Percentiles rank a stretch among this genome's conserved stretches.
These are phyloP conservation scores for Anabas testudineus DNA, from an alignment of 2,797 vertebrate species.

Conservation along the genomic window DNA sequence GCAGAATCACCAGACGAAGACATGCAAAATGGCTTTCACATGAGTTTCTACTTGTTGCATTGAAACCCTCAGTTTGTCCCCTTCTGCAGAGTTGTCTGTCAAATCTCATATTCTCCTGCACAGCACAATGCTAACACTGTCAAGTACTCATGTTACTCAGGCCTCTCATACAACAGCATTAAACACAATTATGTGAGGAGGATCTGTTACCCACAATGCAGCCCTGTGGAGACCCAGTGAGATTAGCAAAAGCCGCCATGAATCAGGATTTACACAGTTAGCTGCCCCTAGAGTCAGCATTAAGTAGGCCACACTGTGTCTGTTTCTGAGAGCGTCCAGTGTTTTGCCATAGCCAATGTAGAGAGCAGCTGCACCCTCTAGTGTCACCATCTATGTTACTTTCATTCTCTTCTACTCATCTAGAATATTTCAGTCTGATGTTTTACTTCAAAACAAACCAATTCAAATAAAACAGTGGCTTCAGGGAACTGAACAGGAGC, in stretches of 20 bases:
- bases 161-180: conserved; percentile 19
- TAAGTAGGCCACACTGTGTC: conserved; percentile 38
- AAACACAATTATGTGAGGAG: conserved; percentile 4
- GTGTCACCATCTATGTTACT: conserved; percentile 5
- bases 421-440: not conserved
- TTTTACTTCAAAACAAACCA: not conserved
- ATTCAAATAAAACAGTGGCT: not conserved
- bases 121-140: not conserved
- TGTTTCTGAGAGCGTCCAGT: conserved; percentile 11
- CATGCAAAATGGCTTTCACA: not conserved
- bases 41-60: not conserved
- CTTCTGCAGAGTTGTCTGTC: not conserved
- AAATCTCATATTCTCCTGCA: not conserved
- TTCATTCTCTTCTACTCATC: not conserved
- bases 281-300: conserved; percentile 25
- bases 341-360: not conserved
- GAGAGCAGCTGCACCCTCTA: conserved; percentile 28
- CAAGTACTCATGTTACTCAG: conserved; percentile 21
- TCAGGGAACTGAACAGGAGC: too few species aligned
- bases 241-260: conserved; percentile 25
- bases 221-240: conserved; percentile 8
- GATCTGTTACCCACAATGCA: conserved; percentile 39
- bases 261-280: conserved; percentile 40
- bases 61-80: not conserved
- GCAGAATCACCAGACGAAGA: not conserved